Percentiles rank a stretch among this genome's conserved stretches.
Evolutionary conservation across 2,888 invertebrate genomes (phyloP).

Genomic region (Rhamphomyia laevipes): DNA sequence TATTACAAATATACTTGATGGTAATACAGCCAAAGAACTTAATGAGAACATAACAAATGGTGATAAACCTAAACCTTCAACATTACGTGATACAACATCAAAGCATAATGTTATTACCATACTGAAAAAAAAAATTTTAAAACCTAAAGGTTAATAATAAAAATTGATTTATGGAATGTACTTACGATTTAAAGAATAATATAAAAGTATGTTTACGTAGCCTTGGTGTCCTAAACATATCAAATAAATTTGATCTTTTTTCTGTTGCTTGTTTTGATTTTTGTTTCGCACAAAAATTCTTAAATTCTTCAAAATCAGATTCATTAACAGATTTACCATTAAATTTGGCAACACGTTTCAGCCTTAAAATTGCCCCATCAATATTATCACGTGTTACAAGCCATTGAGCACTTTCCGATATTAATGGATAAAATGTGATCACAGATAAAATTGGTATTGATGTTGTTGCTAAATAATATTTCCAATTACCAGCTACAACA

Average conservation of each 20-base stretch:
- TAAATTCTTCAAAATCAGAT: constrained; percentile 34
- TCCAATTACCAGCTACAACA: constrained; percentile 40
- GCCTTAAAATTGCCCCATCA: constrained; percentile 42
- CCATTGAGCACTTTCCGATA: constrained; percentile 52
- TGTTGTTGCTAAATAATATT: constrained; percentile 40
- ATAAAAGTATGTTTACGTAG: constrained; percentile 44
- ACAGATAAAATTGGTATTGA: constrained; percentile 41
- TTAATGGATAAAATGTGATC: constrained; percentile 40
- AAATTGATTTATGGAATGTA: constrained; percentile 7
- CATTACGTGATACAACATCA: constrained; percentile 47
- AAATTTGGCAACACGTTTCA: constrained; percentile 42
- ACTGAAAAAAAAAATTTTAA: constrained; percentile 25
- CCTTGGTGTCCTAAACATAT: constrained; percentile 43
- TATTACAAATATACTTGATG: constrained; percentile 38
- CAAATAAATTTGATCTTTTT: constrained; percentile 33
- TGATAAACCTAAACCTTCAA: constrained; percentile 44
- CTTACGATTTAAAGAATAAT: constrained; percentile 49
- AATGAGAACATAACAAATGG: constrained; percentile 45
- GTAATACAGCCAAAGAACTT: constrained; percentile 44
- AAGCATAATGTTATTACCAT: constrained; percentile 49
- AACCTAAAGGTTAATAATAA: background rate
- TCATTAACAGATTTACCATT: constrained; percentile 39
- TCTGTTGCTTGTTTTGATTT: constrained; percentile 27
- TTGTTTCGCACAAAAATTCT: constrained; percentile 34
- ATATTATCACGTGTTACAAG: constrained; percentile 43